phyloP scores from a whole-genome alignment of 2,888 invertebrate species.

The Anaspis maculata region DNA sequence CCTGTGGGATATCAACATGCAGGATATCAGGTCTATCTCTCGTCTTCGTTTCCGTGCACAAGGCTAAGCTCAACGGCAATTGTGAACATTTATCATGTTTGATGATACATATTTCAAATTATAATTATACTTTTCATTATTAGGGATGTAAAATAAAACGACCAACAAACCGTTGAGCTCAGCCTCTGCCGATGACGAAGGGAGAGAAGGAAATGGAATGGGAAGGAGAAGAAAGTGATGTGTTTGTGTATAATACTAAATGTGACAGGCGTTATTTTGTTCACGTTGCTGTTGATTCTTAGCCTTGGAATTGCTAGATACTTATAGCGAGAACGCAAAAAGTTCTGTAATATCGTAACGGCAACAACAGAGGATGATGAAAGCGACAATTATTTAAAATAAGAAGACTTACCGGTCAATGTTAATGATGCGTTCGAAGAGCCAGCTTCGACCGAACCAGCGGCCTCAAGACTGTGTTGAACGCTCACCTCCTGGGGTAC shows the following conservation, averaged over 20 bases:
- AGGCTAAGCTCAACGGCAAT: conserved; percentile 41
- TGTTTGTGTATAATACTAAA: too few relatives aligned
- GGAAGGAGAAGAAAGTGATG: conserved; percentile 7
- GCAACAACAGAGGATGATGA: too few relatives aligned
- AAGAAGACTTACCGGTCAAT: conserved; percentile 19
- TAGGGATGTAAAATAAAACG: conserved; percentile 4
- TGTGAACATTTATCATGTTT: conserved; percentile 22
- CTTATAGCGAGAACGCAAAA: background rate
- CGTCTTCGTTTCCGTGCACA: conserved; percentile 15
- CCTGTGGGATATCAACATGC: conserved; percentile 45
- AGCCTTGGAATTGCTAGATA: conserved; percentile 26
- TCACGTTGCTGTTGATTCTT: conserved; percentile 37
- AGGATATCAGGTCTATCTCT: too few relatives aligned
- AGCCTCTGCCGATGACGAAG: conserved; percentile 35
- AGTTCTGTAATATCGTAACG: too few relatives aligned
- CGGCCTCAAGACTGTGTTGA: conserved; percentile 30
- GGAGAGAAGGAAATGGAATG: conserved; percentile 12
- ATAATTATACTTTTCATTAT: conserved; percentile 1
- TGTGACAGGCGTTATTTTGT: too few relatives aligned
- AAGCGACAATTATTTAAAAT: too few relatives aligned
- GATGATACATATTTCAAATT: background rate
- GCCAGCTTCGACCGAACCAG: conserved; percentile 31
- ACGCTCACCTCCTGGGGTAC: conserved; percentile 37
- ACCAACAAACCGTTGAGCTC: conserved; percentile 32
- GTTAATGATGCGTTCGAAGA: conserved; percentile 32